These are phyloP conservation scores for Amblyopsis hoosieri DNA, from an alignment of 2,797 vertebrate genomes.

Conservation along the genomic window DNA sequence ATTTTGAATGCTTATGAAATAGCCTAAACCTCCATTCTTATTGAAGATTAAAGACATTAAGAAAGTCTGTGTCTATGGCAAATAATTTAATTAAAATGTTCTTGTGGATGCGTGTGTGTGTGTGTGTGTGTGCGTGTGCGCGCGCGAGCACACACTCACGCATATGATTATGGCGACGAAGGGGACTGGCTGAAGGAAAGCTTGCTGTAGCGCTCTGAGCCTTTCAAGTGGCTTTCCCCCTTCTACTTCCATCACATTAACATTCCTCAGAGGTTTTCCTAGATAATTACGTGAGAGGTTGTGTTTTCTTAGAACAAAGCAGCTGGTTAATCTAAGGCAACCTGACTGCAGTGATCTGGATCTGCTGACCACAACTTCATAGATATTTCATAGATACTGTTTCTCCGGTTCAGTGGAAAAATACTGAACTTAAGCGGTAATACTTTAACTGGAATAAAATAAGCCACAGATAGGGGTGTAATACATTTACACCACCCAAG, in stretches of 20 bases:
- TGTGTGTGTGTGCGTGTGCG: background rate
- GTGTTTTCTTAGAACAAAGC: slow-evolving; percentile 73
- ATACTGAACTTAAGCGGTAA: slow-evolving; percentile 35
- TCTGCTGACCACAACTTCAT: slow-evolving; percentile 52
- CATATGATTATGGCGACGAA: slow-evolving; percentile 53
- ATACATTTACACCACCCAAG: slow-evolving; percentile 41
- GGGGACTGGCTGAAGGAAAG: slow-evolving; percentile 37
- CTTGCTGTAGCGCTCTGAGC: slow-evolving; percentile 46
- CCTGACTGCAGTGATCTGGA: slow-evolving; percentile 40
- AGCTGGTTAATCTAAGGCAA: slow-evolving; percentile 63
- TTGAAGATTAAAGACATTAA: background rate
- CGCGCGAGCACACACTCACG: background rate
- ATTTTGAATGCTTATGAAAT: too few relatives aligned
- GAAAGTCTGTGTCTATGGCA: background rate
- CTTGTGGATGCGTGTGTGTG: slow-evolving; percentile 1
- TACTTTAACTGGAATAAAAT: slow-evolving; percentile 29
- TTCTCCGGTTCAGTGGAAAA: slow-evolving; percentile 46
- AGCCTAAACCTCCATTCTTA: background rate
- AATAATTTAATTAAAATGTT: slow-evolving; percentile 15
- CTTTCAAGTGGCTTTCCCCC: slow-evolving; percentile 61
- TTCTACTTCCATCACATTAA: slow-evolving; percentile 64
- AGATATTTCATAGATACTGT: slow-evolving; percentile 47
- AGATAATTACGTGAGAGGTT: slow-evolving; percentile 68
- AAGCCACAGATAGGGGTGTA: slow-evolving; percentile 47
- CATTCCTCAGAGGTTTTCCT: slow-evolving; percentile 61